Evolutionary conservation across 2,888 invertebrate species (phyloP).

Genomic region (Herminia tarsipennalis): DNA sequence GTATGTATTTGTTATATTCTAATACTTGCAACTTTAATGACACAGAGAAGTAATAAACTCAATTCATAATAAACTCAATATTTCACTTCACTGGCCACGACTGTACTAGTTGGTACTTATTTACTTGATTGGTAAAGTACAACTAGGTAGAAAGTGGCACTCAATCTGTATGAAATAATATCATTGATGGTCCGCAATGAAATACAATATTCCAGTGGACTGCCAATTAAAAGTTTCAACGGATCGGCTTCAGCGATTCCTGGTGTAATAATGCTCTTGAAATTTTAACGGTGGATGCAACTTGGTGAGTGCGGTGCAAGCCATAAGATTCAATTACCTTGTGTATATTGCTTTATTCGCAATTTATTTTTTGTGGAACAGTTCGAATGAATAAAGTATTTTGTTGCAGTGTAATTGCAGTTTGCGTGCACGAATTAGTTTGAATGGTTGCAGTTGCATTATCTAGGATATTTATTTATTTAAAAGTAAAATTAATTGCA

Average conservation of each 20-base stretch:
- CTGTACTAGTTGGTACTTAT: conserved; percentile 1
- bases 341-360: conserved; percentile 15
- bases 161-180: conserved; percentile 55
- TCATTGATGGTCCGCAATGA: conserved; percentile 61
- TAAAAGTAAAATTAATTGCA: too few relatives aligned
- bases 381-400: neutral
- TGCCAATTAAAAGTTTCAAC: conserved; percentile 81
- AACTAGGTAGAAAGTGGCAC: conserved; percentile 31
- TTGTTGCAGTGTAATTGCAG: too few relatives aligned
- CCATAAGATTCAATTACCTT: conserved; percentile 25
- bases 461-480: too few relatives aligned
- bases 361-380: neutral
- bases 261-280: conserved; percentile 67
- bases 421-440: too few relatives aligned
- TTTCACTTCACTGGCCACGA: neutral
- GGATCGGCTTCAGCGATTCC: conserved; percentile 61
- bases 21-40: too few relatives aligned
- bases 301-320: conserved; percentile 41
- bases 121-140: conserved; percentile 21
- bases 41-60: too few relatives aligned
- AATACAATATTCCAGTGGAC: conserved; percentile 65
- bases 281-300: conserved; percentile 70
- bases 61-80: neutral
- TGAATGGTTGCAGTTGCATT: too few relatives aligned
- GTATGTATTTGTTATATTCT: too few relatives aligned